These are phyloP conservation scores for Myotis lucifugus DNA, from an alignment of 2,113 vertebrate species.

Conservation along the genomic window DNA sequence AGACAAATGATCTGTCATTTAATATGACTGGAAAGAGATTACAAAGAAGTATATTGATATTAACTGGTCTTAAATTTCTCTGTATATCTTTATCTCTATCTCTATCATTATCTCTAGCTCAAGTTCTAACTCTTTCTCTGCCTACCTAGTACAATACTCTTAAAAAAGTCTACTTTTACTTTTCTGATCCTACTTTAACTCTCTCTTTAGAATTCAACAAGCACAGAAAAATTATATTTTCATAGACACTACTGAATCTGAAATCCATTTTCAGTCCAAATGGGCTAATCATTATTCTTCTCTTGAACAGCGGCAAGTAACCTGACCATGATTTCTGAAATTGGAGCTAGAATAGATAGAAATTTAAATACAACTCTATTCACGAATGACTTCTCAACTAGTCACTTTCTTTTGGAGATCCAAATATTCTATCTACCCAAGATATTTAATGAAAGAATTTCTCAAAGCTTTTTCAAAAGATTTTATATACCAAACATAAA, in stretches of 20 bases:
- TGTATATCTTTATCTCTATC: background rate
- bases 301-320: conserved; percentile 25
- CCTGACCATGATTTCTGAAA: conserved; percentile 16
- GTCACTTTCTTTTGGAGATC: background rate
- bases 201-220: conserved; percentile 59
- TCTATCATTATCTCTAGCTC: background rate
- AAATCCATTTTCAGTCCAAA: conserved; percentile 38
- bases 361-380: conserved; percentile 49
- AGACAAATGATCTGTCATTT: background rate
- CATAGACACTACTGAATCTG: conserved; percentile 1
- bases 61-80: background rate
- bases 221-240: background rate
- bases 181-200: conserved; percentile 15
- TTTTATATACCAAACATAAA: background rate
- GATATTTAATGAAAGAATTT: background rate
- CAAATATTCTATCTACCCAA: background rate
- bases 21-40: background rate
- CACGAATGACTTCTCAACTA: background rate
- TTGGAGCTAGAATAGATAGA: conserved; percentile 25
- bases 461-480: background rate
- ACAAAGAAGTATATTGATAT: background rate
- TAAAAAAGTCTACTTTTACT: background rate
- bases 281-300: conserved; percentile 50
- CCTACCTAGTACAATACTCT: background rate
- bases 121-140: background rate